phyloP scores from a whole-genome alignment of 2,888 invertebrate species.

The Stegana nigrithorax region DNA sequence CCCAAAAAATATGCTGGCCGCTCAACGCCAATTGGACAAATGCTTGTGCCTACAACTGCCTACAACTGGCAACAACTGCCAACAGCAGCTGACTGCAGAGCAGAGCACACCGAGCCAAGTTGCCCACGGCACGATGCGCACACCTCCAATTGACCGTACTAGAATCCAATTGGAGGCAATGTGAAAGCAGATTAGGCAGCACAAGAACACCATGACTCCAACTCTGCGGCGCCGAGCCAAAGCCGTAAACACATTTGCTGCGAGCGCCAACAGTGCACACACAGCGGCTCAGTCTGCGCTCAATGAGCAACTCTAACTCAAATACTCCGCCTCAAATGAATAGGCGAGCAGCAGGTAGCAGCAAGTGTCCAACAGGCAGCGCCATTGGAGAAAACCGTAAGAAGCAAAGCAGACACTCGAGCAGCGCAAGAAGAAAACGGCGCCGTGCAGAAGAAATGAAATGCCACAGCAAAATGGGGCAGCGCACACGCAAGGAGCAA shows the following conservation, averaged over 20 bases:
- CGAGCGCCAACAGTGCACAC: neutral
- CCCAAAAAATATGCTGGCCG: too few relatives aligned
- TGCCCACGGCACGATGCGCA: too few relatives aligned
- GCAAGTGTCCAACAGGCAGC: too few relatives aligned
- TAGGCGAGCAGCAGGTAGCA: conserved; percentile 43
- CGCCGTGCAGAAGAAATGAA: too few relatives aligned
- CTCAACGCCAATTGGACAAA: neutral
- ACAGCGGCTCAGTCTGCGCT: conserved; percentile 26
- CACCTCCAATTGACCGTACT: too few relatives aligned
- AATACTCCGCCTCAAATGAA: conserved; percentile 64
- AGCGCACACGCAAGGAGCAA: too few relatives aligned
- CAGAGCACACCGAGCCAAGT: too few relatives aligned
- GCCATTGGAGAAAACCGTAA: too few relatives aligned
- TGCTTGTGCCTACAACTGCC: neutral
- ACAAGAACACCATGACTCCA: conserved; percentile 22
- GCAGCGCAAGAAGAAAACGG: too few relatives aligned
- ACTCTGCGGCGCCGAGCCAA: neutral
- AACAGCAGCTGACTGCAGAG: too few relatives aligned
- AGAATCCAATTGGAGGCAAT: neutral
- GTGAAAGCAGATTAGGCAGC: neutral
- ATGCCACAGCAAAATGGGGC: too few relatives aligned
- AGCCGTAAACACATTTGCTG: conserved; percentile 40
- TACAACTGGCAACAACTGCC: neutral
- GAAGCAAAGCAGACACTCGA: too few relatives aligned
- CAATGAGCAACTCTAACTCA: conserved; percentile 63